A percentile compares a stretch with the other conserved stretches of the same genome.
Evolutionary conservation across 2,113 vertebrate species (phyloP).

Genomic region (Carlito syrichta): DNA sequence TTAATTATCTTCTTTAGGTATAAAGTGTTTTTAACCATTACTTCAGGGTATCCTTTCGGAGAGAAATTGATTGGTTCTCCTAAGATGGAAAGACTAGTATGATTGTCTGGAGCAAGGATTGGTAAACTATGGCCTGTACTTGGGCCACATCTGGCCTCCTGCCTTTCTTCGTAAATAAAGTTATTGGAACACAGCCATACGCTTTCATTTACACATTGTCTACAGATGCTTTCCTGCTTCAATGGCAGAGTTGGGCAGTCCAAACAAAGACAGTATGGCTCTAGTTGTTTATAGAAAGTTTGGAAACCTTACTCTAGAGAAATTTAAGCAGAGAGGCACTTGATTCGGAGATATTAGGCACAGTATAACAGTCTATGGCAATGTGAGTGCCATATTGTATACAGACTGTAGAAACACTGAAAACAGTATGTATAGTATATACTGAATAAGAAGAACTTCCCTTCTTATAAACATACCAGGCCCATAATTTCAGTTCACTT

Average conservation of each 20-base stretch:
- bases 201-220: not conserved
- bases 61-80: slow-evolving; percentile 24
- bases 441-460: not conserved
- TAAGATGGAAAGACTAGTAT: slow-evolving; percentile 6
- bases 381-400: not conserved
- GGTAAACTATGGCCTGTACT: not conserved
- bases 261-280: not conserved
- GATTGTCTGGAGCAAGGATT: not conserved
- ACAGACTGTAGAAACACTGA: not conserved
- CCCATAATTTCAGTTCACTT: not conserved
- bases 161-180: not conserved
- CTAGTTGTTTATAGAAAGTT: not conserved
- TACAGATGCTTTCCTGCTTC: not conserved
- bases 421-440: not conserved
- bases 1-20: slow-evolving; percentile 1
- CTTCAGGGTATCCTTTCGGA: slow-evolving; percentile 4
- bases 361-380: not conserved
- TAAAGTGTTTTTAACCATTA: slow-evolving; percentile 4
- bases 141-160: not conserved
- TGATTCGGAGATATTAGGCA: not conserved
- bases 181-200: not conserved
- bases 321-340: not conserved
- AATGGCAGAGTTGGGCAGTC: not conserved
- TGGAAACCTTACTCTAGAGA: not conserved
- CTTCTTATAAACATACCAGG: not conserved